Evolutionary conservation across 2,888 invertebrate species (phyloP).

Genomic region (Drosophila parthenogenetica): DNA sequence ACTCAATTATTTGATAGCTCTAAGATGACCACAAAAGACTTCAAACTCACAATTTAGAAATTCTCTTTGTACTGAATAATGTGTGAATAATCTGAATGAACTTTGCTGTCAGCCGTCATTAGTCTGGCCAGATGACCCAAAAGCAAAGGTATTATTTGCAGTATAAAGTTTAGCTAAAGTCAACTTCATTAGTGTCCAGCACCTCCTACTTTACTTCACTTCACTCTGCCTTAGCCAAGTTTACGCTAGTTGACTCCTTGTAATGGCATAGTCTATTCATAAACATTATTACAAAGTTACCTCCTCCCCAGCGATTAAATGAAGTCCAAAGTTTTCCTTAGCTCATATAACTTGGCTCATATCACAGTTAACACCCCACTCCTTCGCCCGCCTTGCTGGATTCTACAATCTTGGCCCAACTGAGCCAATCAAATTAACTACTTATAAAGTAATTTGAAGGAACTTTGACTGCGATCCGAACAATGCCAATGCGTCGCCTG

Average conservation of each 20-base stretch:
- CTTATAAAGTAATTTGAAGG: conserved; percentile 75
- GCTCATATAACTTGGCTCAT: conserved; percentile 58
- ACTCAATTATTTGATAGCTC: not conserved
- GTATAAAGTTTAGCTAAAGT: conserved; percentile 31
- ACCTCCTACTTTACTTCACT: conserved; percentile 30
- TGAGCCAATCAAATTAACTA: conserved; percentile 75
- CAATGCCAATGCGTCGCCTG: conserved; percentile 62
- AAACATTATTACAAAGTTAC: conserved; percentile 73
- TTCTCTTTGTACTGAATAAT: conserved; percentile 5
- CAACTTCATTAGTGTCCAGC: conserved; percentile 35
- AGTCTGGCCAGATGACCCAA: conserved; percentile 20
- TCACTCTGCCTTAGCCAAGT: not conserved
- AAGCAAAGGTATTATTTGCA: conserved; percentile 25
- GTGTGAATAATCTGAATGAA: conserved; percentile 21
- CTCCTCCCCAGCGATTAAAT: conserved; percentile 66
- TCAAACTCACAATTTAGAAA: conserved; percentile 2
- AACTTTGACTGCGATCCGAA: conserved; percentile 61
- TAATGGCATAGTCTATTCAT: conserved; percentile 48
- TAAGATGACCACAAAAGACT: conserved; percentile 8
- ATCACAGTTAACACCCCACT: conserved; percentile 33
- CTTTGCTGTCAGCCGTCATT: conserved; percentile 16
- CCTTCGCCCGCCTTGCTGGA: not conserved
- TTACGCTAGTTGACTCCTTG: conserved; percentile 23
- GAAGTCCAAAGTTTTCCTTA: conserved; percentile 55
- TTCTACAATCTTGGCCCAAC: conserved; percentile 18